Percentiles rank a stretch among this genome's conserved stretches.
Evolutionary conservation across 2,113 vertebrate species (phyloP).

Genomic region (Dipodomys stephensi): DNA sequence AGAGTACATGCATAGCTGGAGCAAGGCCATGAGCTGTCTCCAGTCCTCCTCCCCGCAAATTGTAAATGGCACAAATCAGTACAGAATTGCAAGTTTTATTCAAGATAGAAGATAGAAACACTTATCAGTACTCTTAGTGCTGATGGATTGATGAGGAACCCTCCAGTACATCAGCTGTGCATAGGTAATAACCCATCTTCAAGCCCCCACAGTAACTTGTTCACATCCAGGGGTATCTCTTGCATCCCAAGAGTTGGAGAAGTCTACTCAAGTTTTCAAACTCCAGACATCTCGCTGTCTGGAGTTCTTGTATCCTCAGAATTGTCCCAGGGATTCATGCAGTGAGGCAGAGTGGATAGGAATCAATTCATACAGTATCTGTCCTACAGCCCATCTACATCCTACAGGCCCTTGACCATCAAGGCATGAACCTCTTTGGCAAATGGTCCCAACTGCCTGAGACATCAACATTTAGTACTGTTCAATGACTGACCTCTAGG

Average conservation of each 20-base stretch:
- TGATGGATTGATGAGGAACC: background rate
- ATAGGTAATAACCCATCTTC: background rate
- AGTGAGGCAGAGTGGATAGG: background rate
- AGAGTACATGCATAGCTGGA: background rate
- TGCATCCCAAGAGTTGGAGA: background rate
- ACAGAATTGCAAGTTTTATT: conserved; percentile 9
- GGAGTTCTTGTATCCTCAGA: background rate
- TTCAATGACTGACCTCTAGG: background rate
- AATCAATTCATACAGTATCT: background rate
- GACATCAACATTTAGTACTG: background rate
- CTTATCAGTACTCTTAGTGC: background rate
- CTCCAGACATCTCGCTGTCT: background rate
- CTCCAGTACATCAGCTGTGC: too few species aligned
- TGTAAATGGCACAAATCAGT: background rate
- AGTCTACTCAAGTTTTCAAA: background rate
- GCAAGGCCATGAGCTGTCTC: background rate
- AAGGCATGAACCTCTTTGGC: background rate
- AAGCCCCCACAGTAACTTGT: background rate
- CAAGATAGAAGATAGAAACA: conserved; percentile 29
- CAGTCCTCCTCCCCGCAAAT: background rate
- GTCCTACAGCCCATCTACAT: background rate
- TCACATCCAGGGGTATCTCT: background rate
- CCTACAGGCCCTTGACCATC: background rate
- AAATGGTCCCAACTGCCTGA: background rate
- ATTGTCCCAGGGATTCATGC: background rate